phyloP scores from a whole-genome alignment of 2,113 vertebrate genomes.

The Taurulus bubalis region DNA sequence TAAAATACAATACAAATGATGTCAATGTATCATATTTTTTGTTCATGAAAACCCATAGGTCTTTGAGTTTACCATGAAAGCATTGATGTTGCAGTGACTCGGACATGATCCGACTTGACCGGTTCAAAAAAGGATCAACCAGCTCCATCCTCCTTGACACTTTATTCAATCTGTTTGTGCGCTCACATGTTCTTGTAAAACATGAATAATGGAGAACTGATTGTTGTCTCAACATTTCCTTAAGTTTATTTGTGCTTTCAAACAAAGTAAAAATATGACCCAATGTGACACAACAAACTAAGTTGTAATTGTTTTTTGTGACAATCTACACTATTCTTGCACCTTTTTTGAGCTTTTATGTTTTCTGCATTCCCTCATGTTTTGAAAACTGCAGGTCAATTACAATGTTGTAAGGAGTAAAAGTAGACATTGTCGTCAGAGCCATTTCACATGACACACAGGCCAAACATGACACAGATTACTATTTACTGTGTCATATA shows the following conservation, averaged over 20 bases:
- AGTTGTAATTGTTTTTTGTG: not conserved
- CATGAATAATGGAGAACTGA: not conserved
- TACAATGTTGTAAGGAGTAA: not conserved
- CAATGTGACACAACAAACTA: not conserved
- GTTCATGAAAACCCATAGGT: not conserved
- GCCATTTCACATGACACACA: too few species aligned
- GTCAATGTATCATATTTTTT: not conserved
- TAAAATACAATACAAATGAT: not conserved
- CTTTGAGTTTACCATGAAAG: not conserved
- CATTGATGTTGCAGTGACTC: not conserved
- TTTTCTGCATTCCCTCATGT: too few species aligned
- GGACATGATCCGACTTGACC: not conserved
- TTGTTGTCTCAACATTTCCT: constrained; percentile 12
- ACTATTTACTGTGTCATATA: not conserved
- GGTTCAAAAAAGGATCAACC: not conserved
- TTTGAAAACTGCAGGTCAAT: not conserved
- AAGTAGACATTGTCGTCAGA: not conserved
- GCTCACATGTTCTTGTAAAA: not conserved
- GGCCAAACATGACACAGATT: not conserved
- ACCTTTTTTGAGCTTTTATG: not conserved
- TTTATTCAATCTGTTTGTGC: not conserved
- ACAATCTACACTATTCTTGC: not conserved
- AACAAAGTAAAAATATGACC: not conserved
- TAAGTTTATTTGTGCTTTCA: not conserved
- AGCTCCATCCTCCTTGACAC: not conserved